Base-by-base conservation (phyloP, 2,113 vertebrate species). In the Cryptoleucopteryx plumbea region DNA sequence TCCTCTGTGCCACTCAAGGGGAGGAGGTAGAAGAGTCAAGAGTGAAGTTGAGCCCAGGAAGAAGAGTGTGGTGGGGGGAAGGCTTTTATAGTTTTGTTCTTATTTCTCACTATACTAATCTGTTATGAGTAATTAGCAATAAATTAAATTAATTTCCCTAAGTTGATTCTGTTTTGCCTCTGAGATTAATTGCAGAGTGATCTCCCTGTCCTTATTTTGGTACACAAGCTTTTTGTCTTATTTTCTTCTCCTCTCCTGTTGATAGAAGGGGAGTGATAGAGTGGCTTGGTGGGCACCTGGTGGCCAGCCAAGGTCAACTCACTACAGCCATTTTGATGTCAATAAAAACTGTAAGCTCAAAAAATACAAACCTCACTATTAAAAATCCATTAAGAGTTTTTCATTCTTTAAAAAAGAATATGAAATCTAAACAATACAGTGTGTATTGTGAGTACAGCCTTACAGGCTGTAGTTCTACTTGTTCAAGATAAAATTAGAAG, bases 261-360 rank as follows among this genome's bases (percentile, higher is more conserved):
- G 21, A 29, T 77, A 5, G 5, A 86, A 6, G 2, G 2, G 1
- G 3, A 2, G 0, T 56, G 26, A 22, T 45, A 34, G 36, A 75
- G 13, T 3, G 7, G 25, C 6, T 81, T 77, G 26, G 21, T 50
- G 22, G 22, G 32, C 19, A 74, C 10, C 8, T 70, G 36, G 15
- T 47, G 13, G 32, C 19, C 29, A 87, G 32, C 15, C 11, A 25
- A 9, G 2, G 3, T 63, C 86, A 73, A 34, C 18, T 55, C 43
- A n/a, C 32, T 8, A 56, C 40, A 88, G 23, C 1, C 13, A 62
- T 73, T 82, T 78, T 56, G 9, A 50, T 75, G 50, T 63, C 55
- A 59, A 36, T 36, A 61, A 55, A 86, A 93, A 47, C 2, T 23
- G 2, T 15, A 65, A 61, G 10, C 9, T 82, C 43, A 34, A 53